phyloP scores from a whole-genome alignment of 2,797 vertebrate species.

The Lateolabrax maculatus region DNA sequence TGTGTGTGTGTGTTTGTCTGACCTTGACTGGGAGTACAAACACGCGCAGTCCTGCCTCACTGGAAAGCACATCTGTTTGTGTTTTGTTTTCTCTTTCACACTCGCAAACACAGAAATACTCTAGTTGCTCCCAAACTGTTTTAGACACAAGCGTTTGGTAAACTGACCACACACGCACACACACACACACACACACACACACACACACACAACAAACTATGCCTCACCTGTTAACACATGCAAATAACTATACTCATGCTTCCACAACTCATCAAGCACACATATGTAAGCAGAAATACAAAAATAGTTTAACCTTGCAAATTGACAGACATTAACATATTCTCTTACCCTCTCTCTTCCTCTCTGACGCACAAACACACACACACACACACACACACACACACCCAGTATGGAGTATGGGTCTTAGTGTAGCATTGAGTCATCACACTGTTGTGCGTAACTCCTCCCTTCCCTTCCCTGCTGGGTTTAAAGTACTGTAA shows the following conservation, averaged over 20 bases:
- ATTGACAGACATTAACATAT: constrained; percentile 47
- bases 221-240: constrained; percentile 32
- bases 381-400: constrained; percentile 41
- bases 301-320: constrained; percentile 68
- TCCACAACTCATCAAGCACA: constrained; percentile 41
- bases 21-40: constrained; percentile 68
- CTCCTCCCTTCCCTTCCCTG: constrained; percentile 52
- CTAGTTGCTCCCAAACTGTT: constrained; percentile 27
- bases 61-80: constrained; percentile 60
- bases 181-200: constrained; percentile 32
- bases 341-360: constrained; percentile 23
- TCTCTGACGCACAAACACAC: constrained; percentile 22
- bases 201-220: constrained; percentile 17
- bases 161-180: constrained; percentile 30
- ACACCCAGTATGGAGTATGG: too few species aligned
- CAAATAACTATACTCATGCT: constrained; percentile 45
- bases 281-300: constrained; percentile 54
- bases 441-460: constrained; percentile 60
- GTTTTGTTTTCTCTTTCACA: constrained; percentile 41
- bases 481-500: constrained; percentile 53
- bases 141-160: constrained; percentile 27
- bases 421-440: constrained; percentile 68
- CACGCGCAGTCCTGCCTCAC: constrained; percentile 45
- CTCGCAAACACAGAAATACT: constrained; percentile 44
- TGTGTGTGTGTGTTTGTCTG: constrained; percentile 27